Percentiles rank a stretch among this genome's conserved stretches.
phyloP scores from a whole-genome alignment of 1,140 invertebrate genomes.

The Sminthurides bifidus region DNA sequence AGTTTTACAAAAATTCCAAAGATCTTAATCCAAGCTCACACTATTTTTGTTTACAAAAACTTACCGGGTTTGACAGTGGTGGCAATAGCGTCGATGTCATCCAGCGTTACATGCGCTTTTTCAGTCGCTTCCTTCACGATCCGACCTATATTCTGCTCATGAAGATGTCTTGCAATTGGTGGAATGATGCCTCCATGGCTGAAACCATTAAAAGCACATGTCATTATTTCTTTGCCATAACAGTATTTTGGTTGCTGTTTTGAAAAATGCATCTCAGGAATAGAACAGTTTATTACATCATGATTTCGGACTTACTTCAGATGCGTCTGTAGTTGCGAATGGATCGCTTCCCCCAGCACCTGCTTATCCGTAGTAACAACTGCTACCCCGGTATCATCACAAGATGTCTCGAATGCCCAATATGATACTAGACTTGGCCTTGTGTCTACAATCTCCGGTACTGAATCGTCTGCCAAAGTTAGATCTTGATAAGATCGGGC shows the following conservation, averaged over 20 bases:
- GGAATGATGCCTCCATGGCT: constrained; percentile 88
- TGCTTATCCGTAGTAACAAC: constrained; percentile 59
- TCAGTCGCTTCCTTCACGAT: constrained; percentile 58
- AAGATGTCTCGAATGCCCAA: constrained; percentile 97
- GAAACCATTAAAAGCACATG: constrained; percentile 22
- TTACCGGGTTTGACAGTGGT: constrained; percentile 73
- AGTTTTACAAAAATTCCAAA: too few relatives aligned
- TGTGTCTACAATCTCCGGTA: not conserved
- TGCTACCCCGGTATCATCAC: constrained; percentile 90
- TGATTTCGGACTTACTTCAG: constrained; percentile 44
- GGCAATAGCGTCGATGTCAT: constrained; percentile 78
- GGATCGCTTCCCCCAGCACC: constrained; percentile 63
- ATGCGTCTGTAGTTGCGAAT: constrained; percentile 64
- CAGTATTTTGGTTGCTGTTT: too few relatives aligned
- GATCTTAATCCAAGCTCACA: too few relatives aligned
- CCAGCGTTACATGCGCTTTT: constrained; percentile 50
- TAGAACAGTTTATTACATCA: too few relatives aligned
- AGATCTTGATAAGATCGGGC: not conserved
- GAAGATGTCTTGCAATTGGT: constrained; percentile 64
- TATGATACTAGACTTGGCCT: constrained; percentile 37
- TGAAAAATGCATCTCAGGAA: too few relatives aligned
- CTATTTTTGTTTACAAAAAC: constrained; percentile 1
- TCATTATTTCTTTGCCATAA: not conserved
- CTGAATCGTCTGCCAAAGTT: constrained; percentile 1
- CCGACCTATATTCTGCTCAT: constrained; percentile 61